phyloP scores from a whole-genome alignment of 2,797 vertebrate genomes.

The Myotis myotis region DNA sequence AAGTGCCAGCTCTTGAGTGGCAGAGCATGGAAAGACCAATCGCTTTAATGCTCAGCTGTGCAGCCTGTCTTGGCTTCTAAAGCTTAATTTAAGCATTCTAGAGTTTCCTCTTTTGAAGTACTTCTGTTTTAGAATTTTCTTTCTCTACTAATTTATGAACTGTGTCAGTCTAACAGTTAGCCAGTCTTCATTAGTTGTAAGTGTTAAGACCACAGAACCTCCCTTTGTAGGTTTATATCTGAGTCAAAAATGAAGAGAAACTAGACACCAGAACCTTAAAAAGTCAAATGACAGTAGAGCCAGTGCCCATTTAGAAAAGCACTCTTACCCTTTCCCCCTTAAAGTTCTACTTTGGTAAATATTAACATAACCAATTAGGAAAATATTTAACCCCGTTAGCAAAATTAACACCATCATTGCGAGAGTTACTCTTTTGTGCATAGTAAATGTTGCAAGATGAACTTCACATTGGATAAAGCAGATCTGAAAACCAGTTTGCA shows the following conservation, averaged over 20 bases:
- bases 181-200: constrained; percentile 46
- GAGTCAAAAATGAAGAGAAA: constrained; percentile 77
- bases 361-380: constrained; percentile 78
- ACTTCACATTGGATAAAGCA: constrained; percentile 87
- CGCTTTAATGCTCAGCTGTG: constrained; percentile 35
- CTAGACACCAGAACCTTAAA: constrained; percentile 74
- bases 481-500: constrained; percentile 83
- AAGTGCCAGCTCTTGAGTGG: constrained; percentile 78
- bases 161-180: constrained; percentile 57
- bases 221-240: constrained; percentile 80
- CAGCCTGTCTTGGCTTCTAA: constrained; percentile 75
- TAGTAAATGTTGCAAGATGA: constrained; percentile 87
- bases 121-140: background rate
- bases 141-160: constrained; percentile 70
- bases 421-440: constrained; percentile 85
- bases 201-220: constrained; percentile 73
- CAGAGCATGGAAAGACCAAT: constrained; percentile 68
- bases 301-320: constrained; percentile 75
- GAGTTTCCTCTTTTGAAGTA: background rate
- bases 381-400: constrained; percentile 85
- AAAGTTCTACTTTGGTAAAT: constrained; percentile 84
- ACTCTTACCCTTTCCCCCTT: constrained; percentile 77
- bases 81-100: constrained; percentile 69
- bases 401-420: constrained; percentile 85
- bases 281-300: constrained; percentile 66